Evolutionary conservation across 2,888 invertebrate genomes (phyloP), one percentile per base, ranked within the genome.

Genomic region (Tetheella fluctuosa): DNA sequence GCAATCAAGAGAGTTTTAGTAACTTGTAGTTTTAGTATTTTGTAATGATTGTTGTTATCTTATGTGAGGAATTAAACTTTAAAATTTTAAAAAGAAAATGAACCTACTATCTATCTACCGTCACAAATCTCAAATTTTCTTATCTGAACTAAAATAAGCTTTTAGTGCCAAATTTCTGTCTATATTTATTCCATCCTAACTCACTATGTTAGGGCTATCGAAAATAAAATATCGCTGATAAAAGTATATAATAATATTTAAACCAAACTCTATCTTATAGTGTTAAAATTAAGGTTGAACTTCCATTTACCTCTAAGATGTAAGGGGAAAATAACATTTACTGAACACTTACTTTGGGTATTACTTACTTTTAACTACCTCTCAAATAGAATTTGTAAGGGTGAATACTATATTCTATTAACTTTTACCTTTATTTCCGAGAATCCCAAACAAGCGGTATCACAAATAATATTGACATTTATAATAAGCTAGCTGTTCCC

Each of bases 311-410:
- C 6, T 39, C 15, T 15, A 37, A 15, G 37, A 13, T 37, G 12
- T 37, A 37, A 39, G n/a, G n/a, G 39, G 39, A 39, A 39, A 39
- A 39, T 39, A 39, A 39, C 39, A 39, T 39, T 39, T 39, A n/a
- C n/a, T 39, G 39, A 39, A 39, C 39, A 39, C n/a, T 39, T 39
- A 39, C n/a, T 39, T 39, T 4, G 39, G n/a, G n/a, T 39, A n/a
- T 39, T 39, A 39, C 39, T 39, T 34, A 34, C 12, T 34, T 34
- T 34, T 34, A 39, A 39, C 39, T 39, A n/a, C 6, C 39, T n/a
- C 39, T 39, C 39, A 10, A 39, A 39, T n/a, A 39, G n/a, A 39
- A 39, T 39, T 39, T n/a, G 39, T 39, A n/a, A 7, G 15, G n/a
- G 39, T 39, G n/a, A n/a, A n/a, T n/a, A n/a, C 10, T 39, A 39